phyloP scores from a whole-genome alignment of 2,888 invertebrate species.

The Lymantria monacha region DNA sequence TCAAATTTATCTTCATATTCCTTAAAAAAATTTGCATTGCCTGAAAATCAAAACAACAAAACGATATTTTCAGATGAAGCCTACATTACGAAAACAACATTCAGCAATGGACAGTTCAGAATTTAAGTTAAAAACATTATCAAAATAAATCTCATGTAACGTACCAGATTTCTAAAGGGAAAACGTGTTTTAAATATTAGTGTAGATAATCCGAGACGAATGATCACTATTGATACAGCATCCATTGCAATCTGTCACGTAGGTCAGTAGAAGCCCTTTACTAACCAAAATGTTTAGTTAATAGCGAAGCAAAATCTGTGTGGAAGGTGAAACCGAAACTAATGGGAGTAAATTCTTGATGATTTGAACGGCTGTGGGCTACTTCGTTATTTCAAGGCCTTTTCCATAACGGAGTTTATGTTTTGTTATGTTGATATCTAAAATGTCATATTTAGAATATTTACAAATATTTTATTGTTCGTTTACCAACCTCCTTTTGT shows the following conservation, averaged over 20 bases:
- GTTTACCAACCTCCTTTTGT: too few relatives aligned
- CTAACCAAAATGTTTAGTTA: constrained; percentile 1
- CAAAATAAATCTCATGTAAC: too few relatives aligned
- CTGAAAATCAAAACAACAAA: too few relatives aligned
- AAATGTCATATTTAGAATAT: neutral
- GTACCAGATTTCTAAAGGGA: neutral
- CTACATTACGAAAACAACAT: too few relatives aligned
- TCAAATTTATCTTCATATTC: too few relatives aligned
- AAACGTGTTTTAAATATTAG: neutral
- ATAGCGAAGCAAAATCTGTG: constrained; percentile 15
- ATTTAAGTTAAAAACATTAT: too few relatives aligned
- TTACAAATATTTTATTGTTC: too few relatives aligned
- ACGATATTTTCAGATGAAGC: too few relatives aligned
- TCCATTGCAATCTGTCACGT: neutral
- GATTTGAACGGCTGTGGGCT: constrained; percentile 20
- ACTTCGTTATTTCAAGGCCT: constrained; percentile 26
- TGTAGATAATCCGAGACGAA: constrained; percentile 15
- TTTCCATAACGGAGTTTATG: neutral
- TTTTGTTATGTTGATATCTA: neutral
- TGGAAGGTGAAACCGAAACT: constrained; percentile 51
- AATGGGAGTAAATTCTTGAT: constrained; percentile 40
- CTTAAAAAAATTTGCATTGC: too few relatives aligned
- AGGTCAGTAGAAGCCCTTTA: neutral
- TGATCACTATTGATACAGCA: neutral
- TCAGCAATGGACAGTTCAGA: too few relatives aligned